Evolutionary conservation across 2,797 vertebrate genomes (phyloP).

Genomic region (Cygnus olor): DNA sequence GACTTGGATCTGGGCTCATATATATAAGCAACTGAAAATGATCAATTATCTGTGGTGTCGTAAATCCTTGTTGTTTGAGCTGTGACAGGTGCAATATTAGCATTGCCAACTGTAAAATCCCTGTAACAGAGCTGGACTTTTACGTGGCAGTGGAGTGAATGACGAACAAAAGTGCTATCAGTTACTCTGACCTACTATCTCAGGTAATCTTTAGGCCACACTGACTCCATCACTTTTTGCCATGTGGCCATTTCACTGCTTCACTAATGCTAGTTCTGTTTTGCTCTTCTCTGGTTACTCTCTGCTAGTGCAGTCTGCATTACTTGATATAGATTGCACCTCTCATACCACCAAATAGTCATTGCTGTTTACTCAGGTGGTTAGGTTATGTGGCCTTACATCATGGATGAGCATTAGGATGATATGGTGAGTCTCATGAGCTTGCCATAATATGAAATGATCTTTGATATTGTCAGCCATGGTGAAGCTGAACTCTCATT

Average conservation of each 20-base stretch:
- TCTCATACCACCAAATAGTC: neutral
- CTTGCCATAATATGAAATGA: neutral
- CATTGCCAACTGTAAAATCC: neutral
- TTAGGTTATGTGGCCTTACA: neutral
- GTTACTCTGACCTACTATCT: neutral
- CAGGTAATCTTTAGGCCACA: neutral
- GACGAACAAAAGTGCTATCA: neutral
- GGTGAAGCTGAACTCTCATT: neutral
- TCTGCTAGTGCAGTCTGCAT: neutral
- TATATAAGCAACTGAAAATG: neutral
- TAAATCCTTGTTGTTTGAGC: neutral
- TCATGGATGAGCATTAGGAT: neutral
- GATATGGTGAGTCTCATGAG: neutral
- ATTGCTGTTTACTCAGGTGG: neutral
- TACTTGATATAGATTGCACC: neutral
- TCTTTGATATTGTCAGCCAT: neutral
- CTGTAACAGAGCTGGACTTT: neutral
- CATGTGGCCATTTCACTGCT: neutral
- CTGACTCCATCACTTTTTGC: neutral
- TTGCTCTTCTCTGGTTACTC: neutral
- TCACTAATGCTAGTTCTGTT: neutral
- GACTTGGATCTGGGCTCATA: neutral
- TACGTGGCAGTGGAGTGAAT: accelerated
- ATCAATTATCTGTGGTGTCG: neutral
- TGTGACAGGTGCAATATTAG: neutral